Conservation (phyloP, 2,113 vertebrate genomes). For the Burhinus oedicnemus region DNA sequence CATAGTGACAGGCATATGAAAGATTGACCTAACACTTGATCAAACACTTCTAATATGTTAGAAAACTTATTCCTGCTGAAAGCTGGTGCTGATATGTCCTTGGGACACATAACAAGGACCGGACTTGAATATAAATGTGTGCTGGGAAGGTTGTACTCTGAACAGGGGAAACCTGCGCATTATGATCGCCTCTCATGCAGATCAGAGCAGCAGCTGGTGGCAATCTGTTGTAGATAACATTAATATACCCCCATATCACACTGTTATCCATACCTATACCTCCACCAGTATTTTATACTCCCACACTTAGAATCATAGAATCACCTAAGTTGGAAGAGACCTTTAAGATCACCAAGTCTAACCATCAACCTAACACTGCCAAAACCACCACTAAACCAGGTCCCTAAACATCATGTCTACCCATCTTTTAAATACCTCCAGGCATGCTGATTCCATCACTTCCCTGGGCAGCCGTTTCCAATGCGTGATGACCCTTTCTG, state of each 20-base stretch:
- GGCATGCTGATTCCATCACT: too few relatives aligned
- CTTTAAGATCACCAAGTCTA: too few relatives aligned
- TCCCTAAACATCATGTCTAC: too few relatives aligned
- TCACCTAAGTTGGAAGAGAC: too few relatives aligned
- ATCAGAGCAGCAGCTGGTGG: not conserved
- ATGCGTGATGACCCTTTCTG: too few relatives aligned
- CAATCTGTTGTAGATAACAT: not conserved
- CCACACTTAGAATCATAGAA: too few relatives aligned
- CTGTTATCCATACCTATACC: not conserved
- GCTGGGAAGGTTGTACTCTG: not conserved
- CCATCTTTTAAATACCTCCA: too few relatives aligned
- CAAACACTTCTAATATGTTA: not conserved
- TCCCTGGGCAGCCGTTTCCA: too few relatives aligned
- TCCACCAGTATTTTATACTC: not conserved
- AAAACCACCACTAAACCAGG: too few relatives aligned
- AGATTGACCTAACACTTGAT: conserved; percentile 19
- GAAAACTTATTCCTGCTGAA: not conserved
- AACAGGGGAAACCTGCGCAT: not conserved
- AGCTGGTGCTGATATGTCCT: not conserved
- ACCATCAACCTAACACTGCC: too few relatives aligned
- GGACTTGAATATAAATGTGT: conserved; percentile 3
- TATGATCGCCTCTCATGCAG: not conserved
- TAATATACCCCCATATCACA: not conserved
- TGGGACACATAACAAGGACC: not conserved
- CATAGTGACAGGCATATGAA: not conserved